These are phyloP conservation scores for Agapetus fuscipes DNA, from an alignment of 2,888 invertebrate genomes.

Conservation along the genomic window DNA sequence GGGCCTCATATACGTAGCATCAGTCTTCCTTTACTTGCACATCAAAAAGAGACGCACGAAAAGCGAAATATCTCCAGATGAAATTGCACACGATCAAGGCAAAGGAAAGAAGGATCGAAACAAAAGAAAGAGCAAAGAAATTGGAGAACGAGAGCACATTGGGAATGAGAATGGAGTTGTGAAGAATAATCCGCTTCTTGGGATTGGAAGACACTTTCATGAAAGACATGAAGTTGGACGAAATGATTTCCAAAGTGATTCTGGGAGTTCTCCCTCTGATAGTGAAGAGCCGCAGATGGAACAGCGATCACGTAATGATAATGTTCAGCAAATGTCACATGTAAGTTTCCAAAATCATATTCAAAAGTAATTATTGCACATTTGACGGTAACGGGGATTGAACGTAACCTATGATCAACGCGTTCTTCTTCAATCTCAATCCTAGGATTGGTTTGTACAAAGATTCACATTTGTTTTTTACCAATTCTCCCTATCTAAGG, in stretches of 20 bases:
- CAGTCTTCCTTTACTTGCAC: slow-evolving; percentile 73
- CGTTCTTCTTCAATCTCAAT: slow-evolving; percentile 3
- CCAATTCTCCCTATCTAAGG: too few species aligned
- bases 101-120: background rate
- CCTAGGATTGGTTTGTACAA: background rate
- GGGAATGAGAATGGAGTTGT: slow-evolving; percentile 59
- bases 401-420: too few species aligned
- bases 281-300: slow-evolving; percentile 40
- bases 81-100: background rate
- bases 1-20: slow-evolving; percentile 79
- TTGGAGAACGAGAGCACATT: slow-evolving; percentile 24
- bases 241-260: slow-evolving; percentile 41
- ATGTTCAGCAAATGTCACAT: background rate
- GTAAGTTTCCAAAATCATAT: slow-evolving; percentile 4
- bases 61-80: slow-evolving; percentile 22
- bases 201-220: slow-evolving; percentile 53
- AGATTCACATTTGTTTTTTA: background rate
- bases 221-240: slow-evolving; percentile 39
- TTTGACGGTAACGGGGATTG: too few species aligned
- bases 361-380: too few species aligned
- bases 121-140: slow-evolving; percentile 5
- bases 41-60: slow-evolving; percentile 55
- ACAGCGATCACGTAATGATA: background rate
- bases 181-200: slow-evolving; percentile 67
- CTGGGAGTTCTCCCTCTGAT: slow-evolving; percentile 55